Base-by-base conservation (phyloP, 2,888 invertebrate genomes). In the Andrena marginata region DNA sequence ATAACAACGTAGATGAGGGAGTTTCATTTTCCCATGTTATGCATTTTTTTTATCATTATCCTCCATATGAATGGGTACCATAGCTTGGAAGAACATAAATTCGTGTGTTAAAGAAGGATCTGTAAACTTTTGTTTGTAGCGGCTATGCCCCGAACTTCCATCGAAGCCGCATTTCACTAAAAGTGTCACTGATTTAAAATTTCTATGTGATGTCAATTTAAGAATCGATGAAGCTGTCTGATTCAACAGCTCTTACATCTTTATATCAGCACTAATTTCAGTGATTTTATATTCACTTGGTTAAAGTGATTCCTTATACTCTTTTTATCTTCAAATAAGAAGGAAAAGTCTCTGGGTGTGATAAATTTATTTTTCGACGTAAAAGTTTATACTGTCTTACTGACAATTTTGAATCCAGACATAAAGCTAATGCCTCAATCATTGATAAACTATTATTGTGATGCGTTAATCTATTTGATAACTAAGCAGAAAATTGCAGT, bases 181-280 rank as follows among this genome's bases (percentile, higher is more conserved):
- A 48, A 64, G 48, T 20, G 42, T 64, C 1, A 48, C 26, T 6
- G 51, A n/a, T 51, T n/a, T n/a, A n/a, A 51, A n/a, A 20, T 51
- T 51, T 51, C 0, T n/a, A 2, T 29, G 16, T 13, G 4, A 1
- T 64, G 48, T 16, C 23, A 48, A 2, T 7, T 64, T 3, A 5
- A 48, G 6, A 26, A 64, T 49, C 26, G 48, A 48, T 13, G 16
- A 7, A 29, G 48, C 29, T 2, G 65, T 49, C 26, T 6, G 48
- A 48, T 65, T 29, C 8, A 65, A n/a, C 5, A 65, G 26, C 2
- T n/a, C 3, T 23, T 65, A 49, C 23, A 48, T 7, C 0, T 26
- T 42, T 13, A 65, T 49, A 8, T 65, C 65, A 7, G 65, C 65
- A 48, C 48, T 29, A 3, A 16, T 29, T 49, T 65, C 64, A 2